A percentile compares a stretch with the other conserved stretches of the same genome.
Evolutionary conservation across 2,113 vertebrate species (phyloP).

Genomic region (Stercorarius parasiticus): DNA sequence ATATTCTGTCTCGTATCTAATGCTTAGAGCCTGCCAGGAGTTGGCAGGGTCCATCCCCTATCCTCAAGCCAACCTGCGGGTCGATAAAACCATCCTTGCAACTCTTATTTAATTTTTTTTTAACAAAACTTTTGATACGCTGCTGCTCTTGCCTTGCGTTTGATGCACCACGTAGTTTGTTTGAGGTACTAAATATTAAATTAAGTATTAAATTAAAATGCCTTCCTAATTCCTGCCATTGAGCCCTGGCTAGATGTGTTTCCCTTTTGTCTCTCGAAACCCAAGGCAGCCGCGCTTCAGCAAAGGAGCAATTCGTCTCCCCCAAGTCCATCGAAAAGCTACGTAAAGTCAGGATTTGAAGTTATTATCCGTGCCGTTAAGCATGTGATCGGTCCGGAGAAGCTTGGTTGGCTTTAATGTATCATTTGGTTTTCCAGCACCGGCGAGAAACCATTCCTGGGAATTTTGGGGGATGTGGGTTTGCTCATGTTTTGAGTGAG

Average conservation of each 20-base stretch:
- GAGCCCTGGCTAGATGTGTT: background rate
- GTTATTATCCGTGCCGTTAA: rapidly evolving
- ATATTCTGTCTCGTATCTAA: background rate
- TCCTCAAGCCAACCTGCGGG: background rate
- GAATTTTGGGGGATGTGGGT: background rate
- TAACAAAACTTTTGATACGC: background rate
- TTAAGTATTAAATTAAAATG: background rate
- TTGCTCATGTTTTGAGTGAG: background rate
- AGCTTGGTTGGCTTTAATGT: background rate
- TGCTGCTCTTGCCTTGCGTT: background rate
- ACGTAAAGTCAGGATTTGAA: background rate
- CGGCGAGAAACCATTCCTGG: background rate
- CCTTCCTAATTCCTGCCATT: background rate
- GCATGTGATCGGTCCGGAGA: rapidly evolving
- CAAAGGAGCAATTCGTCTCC: background rate
- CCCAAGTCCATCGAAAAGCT: background rate
- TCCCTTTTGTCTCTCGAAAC: background rate
- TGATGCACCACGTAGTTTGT: background rate
- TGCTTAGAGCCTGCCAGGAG: background rate
- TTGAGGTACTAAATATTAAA: background rate
- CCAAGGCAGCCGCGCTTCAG: background rate
- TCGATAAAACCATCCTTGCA: rapidly evolving
- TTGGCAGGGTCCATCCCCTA: background rate
- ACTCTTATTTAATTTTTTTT: background rate
- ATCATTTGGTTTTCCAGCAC: background rate